Evolutionary conservation across 2,888 invertebrate genomes (phyloP), one percentile per base, ranked within the genome.

Genomic region (Aplocera efformata): DNA sequence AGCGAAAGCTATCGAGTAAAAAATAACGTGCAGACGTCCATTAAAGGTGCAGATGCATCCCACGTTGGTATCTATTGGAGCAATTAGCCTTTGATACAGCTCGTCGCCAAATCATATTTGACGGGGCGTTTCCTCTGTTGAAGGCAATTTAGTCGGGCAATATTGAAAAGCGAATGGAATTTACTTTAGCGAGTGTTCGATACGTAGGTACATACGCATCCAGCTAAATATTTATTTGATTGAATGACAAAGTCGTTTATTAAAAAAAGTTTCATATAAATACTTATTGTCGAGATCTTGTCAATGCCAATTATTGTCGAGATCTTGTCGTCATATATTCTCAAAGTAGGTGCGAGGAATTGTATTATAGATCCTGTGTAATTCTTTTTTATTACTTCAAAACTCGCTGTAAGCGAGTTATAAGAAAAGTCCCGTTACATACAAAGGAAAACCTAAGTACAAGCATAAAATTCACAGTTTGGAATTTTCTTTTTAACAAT

Each of bases 11-110:
- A n/a, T n/a, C n/a, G n/a, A n/a, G n/a, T n/a, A n/a, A n/a, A n/a
- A n/a, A 10, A 32, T 5, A 20, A 20, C 20, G 20, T 20, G 3
- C 28, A 13, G 9, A 21, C 23, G 21, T 17, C 6, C 8, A 32
- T n/a, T 30, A 25, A 7, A 22, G 22, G 7, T 42, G 42, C 47
- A 44, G 34, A 50, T 46, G 52, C n/a, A 47, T 53, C 40, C 55
- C 62, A 60, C 60, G 53, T 56, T 48, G 56, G 54, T 57, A 72
- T 64, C 57, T 28, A 32, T 32, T 32, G 24, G 61, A 58, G 67
- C 73, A 79, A 80, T 81, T 79, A 80, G 68, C 72, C 70, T 80
- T 79, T 80, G 78, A 83, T 79, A 72, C 60, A 72, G 65, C 67
- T 69, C 66, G 73, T 70, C 67, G 60, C 64, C 64, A 74, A 81